Evolutionary conservation across 2,888 invertebrate species (phyloP).

Genomic region (Corbicula japonica): DNA sequence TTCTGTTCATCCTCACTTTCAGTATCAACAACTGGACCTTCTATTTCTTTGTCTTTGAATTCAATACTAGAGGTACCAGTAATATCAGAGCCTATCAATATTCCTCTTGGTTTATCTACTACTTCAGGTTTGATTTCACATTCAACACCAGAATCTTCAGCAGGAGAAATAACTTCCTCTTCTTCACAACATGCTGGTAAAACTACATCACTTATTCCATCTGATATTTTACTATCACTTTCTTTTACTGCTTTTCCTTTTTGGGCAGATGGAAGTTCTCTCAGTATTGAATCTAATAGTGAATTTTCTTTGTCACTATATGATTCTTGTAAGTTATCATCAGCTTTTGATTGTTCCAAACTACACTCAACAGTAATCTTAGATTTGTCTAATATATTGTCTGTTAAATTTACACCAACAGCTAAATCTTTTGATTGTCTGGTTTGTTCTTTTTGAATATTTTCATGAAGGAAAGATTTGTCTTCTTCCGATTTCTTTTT

Average conservation of each 20-base stretch:
- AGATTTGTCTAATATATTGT: too few species aligned
- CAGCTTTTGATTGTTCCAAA: constrained; percentile 41
- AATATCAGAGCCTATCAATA: constrained; percentile 15
- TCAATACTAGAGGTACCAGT: constrained; percentile 39
- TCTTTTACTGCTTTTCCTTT: constrained; percentile 22
- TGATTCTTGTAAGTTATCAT: constrained; percentile 24
- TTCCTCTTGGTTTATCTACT: constrained; percentile 42
- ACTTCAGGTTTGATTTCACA: constrained; percentile 58
- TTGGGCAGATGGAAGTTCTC: constrained; percentile 49
- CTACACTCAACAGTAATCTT: too few species aligned
- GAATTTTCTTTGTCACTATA: constrained; percentile 47
- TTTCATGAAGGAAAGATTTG: constrained; percentile 59
- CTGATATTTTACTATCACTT: constrained; percentile 25
- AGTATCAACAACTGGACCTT: constrained; percentile 2
- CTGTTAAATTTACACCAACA: constrained; percentile 36
- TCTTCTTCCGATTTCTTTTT: constrained; percentile 62
- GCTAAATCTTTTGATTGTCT: constrained; percentile 35
- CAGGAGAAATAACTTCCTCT: constrained; percentile 36
- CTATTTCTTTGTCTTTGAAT: constrained; percentile 34
- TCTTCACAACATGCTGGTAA: constrained; percentile 26
- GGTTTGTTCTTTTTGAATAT: constrained; percentile 49
- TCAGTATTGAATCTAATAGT: constrained; percentile 49
- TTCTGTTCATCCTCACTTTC: constrained; percentile 57
- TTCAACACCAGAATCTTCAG: constrained; percentile 36
- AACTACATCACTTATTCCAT: constrained; percentile 32